These are phyloP conservation scores for Amphipoea oculea DNA, from an alignment of 2,888 invertebrate species.

Conservation along the genomic window DNA sequence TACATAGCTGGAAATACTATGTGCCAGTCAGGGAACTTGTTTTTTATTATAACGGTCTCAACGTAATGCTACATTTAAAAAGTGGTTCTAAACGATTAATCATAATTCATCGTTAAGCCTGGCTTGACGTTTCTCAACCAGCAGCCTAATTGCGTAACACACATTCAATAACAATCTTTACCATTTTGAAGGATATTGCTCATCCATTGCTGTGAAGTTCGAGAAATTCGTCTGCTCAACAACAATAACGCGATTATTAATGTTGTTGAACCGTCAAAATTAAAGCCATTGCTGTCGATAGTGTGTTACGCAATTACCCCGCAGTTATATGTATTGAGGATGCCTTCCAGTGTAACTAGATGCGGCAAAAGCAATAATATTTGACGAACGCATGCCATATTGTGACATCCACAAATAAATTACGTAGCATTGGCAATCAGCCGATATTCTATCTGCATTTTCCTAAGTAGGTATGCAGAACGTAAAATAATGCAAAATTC, in stretches of 20 bases:
- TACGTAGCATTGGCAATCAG: not conserved
- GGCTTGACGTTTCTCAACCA: not conserved
- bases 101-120: not conserved
- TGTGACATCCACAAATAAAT: not conserved
- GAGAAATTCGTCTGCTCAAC: not conserved
- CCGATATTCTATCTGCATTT: not conserved
- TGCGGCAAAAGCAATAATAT: not conserved
- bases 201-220: not conserved
- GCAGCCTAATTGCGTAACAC: not conserved
- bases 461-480: not conserved
- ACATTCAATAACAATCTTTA: not conserved
- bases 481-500: conserved; percentile 19
- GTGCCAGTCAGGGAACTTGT: conserved; percentile 19
- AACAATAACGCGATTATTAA: not conserved
- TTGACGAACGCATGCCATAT: not conserved
- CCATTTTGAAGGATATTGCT: not conserved
- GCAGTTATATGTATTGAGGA: not conserved
- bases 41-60: conserved; percentile 17
- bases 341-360: not conserved
- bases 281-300: not conserved
- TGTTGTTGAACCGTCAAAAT: not conserved
- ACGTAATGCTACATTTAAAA: conserved; percentile 17
- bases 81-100: not conserved
- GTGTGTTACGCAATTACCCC: not conserved
- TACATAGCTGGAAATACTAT: conserved; percentile 35